phyloP scores from a whole-genome alignment of 1,140 invertebrate genomes.

The Drosophila littoralis region DNA sequence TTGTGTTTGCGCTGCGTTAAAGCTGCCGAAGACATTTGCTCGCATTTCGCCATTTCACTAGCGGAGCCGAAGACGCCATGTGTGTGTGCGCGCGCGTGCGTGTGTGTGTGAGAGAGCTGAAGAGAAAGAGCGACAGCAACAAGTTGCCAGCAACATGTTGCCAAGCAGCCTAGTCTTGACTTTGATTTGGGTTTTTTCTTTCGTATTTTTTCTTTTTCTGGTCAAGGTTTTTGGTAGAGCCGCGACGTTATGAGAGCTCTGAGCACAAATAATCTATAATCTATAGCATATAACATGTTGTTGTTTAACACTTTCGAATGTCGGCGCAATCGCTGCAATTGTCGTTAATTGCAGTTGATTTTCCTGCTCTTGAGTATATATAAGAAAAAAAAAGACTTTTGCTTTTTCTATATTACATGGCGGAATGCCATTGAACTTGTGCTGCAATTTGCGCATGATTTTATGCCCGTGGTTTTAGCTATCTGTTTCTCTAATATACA shows the following conservation, averaged over 20 bases:
- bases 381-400: conserved; percentile 60
- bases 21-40: conserved; percentile 47
- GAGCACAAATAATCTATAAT: conserved; percentile 75
- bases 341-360: conserved; percentile 80
- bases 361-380: conserved; percentile 57
- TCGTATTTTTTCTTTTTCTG: conserved; percentile 35
- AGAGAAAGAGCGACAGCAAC: conserved; percentile 28
- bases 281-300: conserved; percentile 65
- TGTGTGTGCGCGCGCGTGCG: background rate
- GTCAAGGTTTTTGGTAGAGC: conserved; percentile 64
- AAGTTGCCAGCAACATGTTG: conserved; percentile 68
- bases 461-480: conserved; percentile 12
- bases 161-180: conserved; percentile 35
- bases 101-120: background rate
- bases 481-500: conserved; percentile 26
- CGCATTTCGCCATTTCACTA: conserved; percentile 40
- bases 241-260: conserved; percentile 16
- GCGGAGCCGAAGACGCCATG: conserved; percentile 43
- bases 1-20: conserved; percentile 45
- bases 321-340: conserved; percentile 54
- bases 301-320: conserved; percentile 78
- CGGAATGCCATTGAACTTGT: conserved; percentile 41
- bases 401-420: conserved; percentile 53
- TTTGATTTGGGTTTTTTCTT: conserved; percentile 47
- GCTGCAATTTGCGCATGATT: conserved; percentile 49